These are phyloP conservation scores for Eupsittula cactorum DNA, from an alignment of 2,113 vertebrate genomes.

Conservation along the genomic window DNA sequence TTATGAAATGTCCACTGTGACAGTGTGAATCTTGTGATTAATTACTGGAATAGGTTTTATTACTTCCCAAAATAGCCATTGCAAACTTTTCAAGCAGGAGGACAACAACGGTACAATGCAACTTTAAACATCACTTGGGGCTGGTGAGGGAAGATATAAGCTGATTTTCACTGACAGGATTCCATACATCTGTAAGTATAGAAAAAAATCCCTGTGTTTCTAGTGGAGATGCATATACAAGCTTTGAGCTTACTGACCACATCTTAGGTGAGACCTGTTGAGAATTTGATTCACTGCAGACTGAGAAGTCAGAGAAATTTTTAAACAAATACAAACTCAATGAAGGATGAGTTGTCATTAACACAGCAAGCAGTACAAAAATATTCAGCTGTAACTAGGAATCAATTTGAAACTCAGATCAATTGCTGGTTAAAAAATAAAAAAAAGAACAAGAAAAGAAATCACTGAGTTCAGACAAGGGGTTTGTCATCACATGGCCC, in stretches of 20 bases:
- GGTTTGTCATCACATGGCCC: not conserved
- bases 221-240: not conserved
- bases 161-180: not conserved
- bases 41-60: not conserved
- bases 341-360: not conserved
- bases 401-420: not conserved
- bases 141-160: not conserved
- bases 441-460: not conserved
- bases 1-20: not conserved
- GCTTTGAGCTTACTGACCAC: not conserved
- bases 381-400: not conserved
- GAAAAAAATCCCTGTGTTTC: not conserved
- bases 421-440: not conserved
- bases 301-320: not conserved
- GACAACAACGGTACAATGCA: not conserved
- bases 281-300: not conserved
- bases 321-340: not conserved
- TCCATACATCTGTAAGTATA: not conserved
- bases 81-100: not conserved
- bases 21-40: not conserved
- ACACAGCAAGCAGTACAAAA: not conserved
- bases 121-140: not conserved
- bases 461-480: not conserved
- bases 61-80: not conserved
- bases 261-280: not conserved